Base-by-base conservation (phyloP, 2,797 vertebrate species). In the Cossypha niveicapilla region DNA sequence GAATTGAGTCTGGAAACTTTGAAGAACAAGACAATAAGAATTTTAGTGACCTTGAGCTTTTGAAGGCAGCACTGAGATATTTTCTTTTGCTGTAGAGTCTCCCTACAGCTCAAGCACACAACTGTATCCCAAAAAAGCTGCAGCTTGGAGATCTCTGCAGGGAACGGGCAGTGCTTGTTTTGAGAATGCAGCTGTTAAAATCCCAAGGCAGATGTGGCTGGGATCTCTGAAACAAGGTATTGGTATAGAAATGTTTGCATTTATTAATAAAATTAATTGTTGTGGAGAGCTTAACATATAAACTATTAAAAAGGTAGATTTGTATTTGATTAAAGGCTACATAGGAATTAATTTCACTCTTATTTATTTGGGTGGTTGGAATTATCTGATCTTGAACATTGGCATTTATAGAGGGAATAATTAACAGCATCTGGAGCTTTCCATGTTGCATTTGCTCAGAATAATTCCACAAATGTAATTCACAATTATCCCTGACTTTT, bases 101-200 rank as follows among this genome's bases (percentile, higher is more conserved):
- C 99, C 99, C 5, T 99, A 99, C 96, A 96, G 98, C 91, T 98
- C 97, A 35, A 98, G 98, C 88, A 92, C 98, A 81, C 98, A 97
- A 44, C 51, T 98, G 86, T 98, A 98, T 78, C 96, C 98, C 7
- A 98, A 96, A 84, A 98, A 97, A 96, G 63, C 96, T 75, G 94
- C 97, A 4, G 96, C 98, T 83, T 98, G 98, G 98, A 96, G 95
- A 58, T 97, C 98, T 37, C 96, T 98, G 8, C 98, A 94, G 85
- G 96, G 97, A 12, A 71, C 71, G 1, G 94, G 92, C 16, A 92
- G n/a, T 47, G 94, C 96, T 81, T 87, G 61, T 41, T 74, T 96
- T 1, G 95, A 97, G 83, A 93, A 81, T 87, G 45, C 96, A 63
- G 73, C 96, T 67, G 92, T 96, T 65, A 95, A 95, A 51, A 94